Evolutionary conservation across 2,113 vertebrate species (phyloP), one percentile per base, ranked within the genome.

Genomic region (Barbus barbus): DNA sequence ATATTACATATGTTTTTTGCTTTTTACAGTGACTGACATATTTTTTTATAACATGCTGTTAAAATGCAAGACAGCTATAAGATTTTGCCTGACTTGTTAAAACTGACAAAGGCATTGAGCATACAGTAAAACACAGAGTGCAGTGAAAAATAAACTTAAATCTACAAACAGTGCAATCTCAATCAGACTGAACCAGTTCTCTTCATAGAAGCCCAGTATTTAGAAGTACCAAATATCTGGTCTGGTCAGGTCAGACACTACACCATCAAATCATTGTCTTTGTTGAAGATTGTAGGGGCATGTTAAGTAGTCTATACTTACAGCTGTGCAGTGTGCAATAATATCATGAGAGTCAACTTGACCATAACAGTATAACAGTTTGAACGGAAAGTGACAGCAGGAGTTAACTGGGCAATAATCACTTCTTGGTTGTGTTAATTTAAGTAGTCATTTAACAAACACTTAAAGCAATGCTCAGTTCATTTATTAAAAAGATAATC

Each of bases 401-500:
- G 38, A 5, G 69, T 72, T 72, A 24, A 41, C 20, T 71, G 20
- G 33, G 36, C 4, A 60, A 60, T 60, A 60, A 60, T 61, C 60
- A 61, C n/a, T 14, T 61, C 60, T 72, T 41, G n/a, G 36, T 44
- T 24, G 5, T 72, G 36, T 13, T 41, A 0, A 38, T 71, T 71
- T 71, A 71, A 71, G 67, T 13, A 36, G 36, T 24, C 11, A 38
- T 31, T 65, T 44, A 14, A 44, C 69, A 72, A 36, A 44, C 38
- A 33, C 48, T 56, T 5, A 13, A 56, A 76, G 5, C 48, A n/a
- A 76, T 36, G 4, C 2, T 56, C 16, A 53, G 28, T 41, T 9
- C 56, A 56, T 38, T 72, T 72, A 72, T 72, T 72, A 14, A 72
- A 72, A 14, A 72, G 38, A 72, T 72, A 44, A 44, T 72, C 8